phyloP scores from a whole-genome alignment of 64 coral and sea anemone genomes.

The Astreopora myriophthalma region DNA sequence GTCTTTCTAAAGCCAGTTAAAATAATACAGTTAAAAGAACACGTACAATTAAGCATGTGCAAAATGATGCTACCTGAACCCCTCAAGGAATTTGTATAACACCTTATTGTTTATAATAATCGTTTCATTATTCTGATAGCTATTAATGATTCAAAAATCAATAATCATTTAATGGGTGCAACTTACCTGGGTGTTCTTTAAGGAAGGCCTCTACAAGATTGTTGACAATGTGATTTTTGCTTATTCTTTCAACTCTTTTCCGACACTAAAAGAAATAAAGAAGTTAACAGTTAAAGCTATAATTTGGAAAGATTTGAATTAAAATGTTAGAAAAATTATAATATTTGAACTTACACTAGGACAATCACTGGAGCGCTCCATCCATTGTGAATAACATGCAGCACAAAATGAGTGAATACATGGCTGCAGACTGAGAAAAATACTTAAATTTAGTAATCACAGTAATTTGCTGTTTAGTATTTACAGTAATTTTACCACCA shows the following conservation, averaged over 20 bases:
- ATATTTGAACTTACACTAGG: slow-evolving; percentile 71
- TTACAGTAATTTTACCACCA: too few relatives aligned
- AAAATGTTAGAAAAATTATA: too few relatives aligned
- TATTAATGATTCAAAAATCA: neutral
- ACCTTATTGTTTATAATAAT: too few relatives aligned
- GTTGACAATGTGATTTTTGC: slow-evolving; percentile 94
- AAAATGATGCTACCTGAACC: neutral
- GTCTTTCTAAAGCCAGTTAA: slow-evolving; percentile 62
- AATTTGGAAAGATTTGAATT: too few relatives aligned
- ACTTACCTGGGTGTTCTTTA: slow-evolving; percentile 81
- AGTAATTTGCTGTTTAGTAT: neutral
- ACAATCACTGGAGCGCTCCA: slow-evolving; percentile 82
- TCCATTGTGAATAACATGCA: slow-evolving; percentile 97
- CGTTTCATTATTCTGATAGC: too few relatives aligned
- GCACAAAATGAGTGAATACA: slow-evolving; percentile 98
- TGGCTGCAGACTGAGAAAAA: slow-evolving; percentile 78
- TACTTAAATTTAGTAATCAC: neutral
- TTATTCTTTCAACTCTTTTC: slow-evolving; percentile 80
- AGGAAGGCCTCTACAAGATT: slow-evolving; percentile 96
- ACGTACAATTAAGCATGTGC: neutral
- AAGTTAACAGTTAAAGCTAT: too few relatives aligned
- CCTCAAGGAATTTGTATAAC: neutral
- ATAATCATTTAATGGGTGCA: neutral
- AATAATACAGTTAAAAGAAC: neutral
- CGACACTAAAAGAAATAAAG: slow-evolving; percentile 77